Evolutionary conservation across 2,113 vertebrate species (phyloP).

Genomic region (Platichthys flesus): DNA sequence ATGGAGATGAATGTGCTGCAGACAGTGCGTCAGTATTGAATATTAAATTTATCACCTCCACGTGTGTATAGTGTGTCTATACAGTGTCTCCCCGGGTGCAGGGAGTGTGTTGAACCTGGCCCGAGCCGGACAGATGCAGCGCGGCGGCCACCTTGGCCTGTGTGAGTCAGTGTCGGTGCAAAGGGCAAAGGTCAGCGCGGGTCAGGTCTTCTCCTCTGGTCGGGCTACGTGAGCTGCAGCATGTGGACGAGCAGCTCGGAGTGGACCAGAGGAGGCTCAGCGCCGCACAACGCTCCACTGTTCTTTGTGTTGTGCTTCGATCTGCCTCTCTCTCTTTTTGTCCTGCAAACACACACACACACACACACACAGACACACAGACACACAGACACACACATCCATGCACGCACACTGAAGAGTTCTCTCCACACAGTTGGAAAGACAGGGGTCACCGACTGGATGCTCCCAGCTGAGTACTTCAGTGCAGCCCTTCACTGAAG

Average conservation of each 20-base stretch:
- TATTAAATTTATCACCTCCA: constrained; percentile 13
- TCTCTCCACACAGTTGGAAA: constrained; percentile 76
- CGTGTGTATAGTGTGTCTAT: constrained; percentile 8
- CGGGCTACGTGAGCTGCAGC: constrained; percentile 48
- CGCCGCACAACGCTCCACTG: constrained; percentile 77
- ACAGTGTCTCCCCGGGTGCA: not conserved
- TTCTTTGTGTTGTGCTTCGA: constrained; percentile 69
- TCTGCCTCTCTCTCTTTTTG: constrained; percentile 45
- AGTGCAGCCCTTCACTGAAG: constrained; percentile 68
- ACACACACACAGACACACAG: constrained; percentile 51
- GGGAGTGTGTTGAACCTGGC: constrained; percentile 42
- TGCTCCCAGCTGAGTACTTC: constrained; percentile 77
- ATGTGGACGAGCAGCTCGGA: constrained; percentile 49
- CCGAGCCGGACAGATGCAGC: constrained; percentile 36
- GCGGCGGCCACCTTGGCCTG: constrained; percentile 40
- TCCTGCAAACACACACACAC: constrained; percentile 47
- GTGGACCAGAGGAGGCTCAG: constrained; percentile 52
- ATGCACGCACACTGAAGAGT: constrained; percentile 60
- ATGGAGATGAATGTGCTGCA: not conserved
- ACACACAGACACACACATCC: constrained; percentile 38
- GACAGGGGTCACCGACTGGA: constrained; percentile 81
- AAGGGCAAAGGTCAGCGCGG: constrained; percentile 62
- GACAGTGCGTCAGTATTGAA: not conserved
- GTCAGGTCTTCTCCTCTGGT: constrained; percentile 61
- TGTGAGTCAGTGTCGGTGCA: constrained; percentile 57